Evolutionary conservation across 1,140 invertebrate species (phyloP), one percentile per base, ranked within the genome.

Genomic region (Cyphomyrmex costatus): DNA sequence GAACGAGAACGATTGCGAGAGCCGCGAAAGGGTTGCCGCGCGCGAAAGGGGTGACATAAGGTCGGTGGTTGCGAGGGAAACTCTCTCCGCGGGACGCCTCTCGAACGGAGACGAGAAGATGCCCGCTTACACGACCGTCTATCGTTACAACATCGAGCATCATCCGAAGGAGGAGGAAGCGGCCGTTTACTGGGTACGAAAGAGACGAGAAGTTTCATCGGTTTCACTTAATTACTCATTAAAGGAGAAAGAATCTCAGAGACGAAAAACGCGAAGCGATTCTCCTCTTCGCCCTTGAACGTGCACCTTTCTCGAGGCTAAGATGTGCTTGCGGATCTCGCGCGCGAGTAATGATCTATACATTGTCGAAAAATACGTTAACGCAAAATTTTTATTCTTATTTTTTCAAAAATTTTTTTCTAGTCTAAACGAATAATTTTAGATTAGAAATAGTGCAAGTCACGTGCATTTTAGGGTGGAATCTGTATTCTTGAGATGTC

Each of bases 161-260:
- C 92, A 91, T 3, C 91, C 93, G 6, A 94, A 93, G 87, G 94
- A 94, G 12, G 94, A 95, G 85, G 95, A 95, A 78, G 91, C 92
- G 49, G 95, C 94, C 19, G 92, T 92, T 89, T 94, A 93, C 80
- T 95, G 95, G 95, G 95, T 95, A 94, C 77, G 92, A 93, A 85
- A 68, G 65, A 66, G 19, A 27, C 19, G 46, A 80, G 10, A 53
- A 53, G 36, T 42, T 24, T 73, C n/a, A 10, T 65, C 21, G 16
- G n/a, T 53, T 42, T 46, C 10, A 7, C 14, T 70, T 70, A 79
- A 10, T n/a, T n/a, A 3, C 5, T 46, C 3, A 24, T 16, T 21
- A 42, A 74, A 30, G 14, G 7, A 33, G 30, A 10, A 30, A 2
- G 12, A 63, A 30, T 1, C 19, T 36, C 14, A 0, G 3, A 6